Evolutionary conservation across 2,888 invertebrate species (phyloP).

Genomic region (Orthosia incerta): DNA sequence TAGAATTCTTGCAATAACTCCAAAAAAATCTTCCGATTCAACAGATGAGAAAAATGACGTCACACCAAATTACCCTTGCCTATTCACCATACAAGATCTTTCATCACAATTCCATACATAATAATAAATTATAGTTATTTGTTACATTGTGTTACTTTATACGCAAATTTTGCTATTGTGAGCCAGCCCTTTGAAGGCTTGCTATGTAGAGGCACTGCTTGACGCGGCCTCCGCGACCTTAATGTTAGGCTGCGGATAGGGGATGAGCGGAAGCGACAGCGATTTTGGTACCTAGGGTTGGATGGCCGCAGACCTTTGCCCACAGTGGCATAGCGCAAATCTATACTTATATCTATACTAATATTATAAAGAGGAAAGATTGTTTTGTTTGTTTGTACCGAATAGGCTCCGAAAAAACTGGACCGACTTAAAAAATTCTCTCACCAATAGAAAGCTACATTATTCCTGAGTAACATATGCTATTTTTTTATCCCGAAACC

Average conservation of each 20-base stretch:
- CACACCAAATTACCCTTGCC: neutral
- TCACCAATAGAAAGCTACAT: no score
- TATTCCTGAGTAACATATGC: no score
- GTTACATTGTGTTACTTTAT: constrained; percentile 38
- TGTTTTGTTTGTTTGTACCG: no score
- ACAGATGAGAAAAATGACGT: neutral
- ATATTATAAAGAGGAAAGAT: no score
- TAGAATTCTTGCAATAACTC: neutral
- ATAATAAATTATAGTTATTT: constrained; percentile 48
- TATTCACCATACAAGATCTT: constrained; percentile 25
- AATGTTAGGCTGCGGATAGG: constrained; percentile 23
- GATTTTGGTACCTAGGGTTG: constrained; percentile 5
- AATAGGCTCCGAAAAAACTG: no score
- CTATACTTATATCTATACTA: no score
- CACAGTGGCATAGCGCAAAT: no score
- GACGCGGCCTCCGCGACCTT: constrained; percentile 34
- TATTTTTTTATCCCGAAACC: no score
- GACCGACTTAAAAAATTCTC: no score
- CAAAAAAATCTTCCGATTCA: neutral
- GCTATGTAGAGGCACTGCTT: constrained; percentile 27
- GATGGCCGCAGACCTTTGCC: no score
- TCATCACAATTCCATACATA: constrained; percentile 27
- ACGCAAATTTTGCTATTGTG: constrained; percentile 30
- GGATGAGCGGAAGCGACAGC: constrained; percentile 22
- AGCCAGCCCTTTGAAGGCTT: constrained; percentile 52